Evolutionary conservation across 2,888 invertebrate genomes (phyloP).

Genomic region (Campaea margaritaria): DNA sequence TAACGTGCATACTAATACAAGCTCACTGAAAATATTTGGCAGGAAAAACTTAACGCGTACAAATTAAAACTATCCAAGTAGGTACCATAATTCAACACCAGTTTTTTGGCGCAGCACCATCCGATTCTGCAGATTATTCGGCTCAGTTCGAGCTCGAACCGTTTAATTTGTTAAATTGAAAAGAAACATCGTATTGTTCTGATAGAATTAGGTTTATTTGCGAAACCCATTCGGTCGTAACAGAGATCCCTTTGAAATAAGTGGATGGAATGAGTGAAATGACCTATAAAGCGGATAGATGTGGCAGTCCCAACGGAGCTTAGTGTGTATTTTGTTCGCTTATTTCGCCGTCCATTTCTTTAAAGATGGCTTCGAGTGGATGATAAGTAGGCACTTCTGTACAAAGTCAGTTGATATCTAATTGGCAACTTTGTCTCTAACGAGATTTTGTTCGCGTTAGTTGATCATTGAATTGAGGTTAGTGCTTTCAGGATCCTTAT

Average conservation of each 20-base stretch:
- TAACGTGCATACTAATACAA: no score
- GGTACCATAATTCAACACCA: conserved; percentile 28
- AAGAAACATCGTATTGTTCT: conserved; percentile 79
- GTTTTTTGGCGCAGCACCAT: conserved; percentile 41
- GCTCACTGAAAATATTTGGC: conserved; percentile 9
- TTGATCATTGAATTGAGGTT: background rate
- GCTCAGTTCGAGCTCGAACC: conserved; percentile 51
- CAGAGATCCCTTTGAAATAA: conserved; percentile 78
- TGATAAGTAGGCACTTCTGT: conserved; percentile 25
- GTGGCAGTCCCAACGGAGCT: conserved; percentile 67
- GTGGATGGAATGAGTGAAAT: conserved; percentile 81
- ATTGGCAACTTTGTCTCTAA: conserved; percentile 13
- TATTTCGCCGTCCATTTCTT: conserved; percentile 44
- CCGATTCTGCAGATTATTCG: conserved; percentile 46
- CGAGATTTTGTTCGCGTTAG: conserved; percentile 5
- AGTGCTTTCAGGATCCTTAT: no score
- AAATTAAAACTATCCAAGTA: conserved; percentile 19
- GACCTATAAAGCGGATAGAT: conserved; percentile 78
- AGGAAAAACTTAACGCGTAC: background rate
- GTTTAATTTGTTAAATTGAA: conserved; percentile 83
- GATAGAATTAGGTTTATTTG: conserved; percentile 80
- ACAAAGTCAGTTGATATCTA: conserved; percentile 20
- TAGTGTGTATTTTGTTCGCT: conserved; percentile 60
- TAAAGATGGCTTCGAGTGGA: conserved; percentile 32
- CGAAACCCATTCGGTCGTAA: conserved; percentile 78